A percentile compares a stretch with the other conserved stretches of the same genome.
Conservation (phyloP, 2,113 vertebrate genomes). For the Podiceps cristatus region DNA sequence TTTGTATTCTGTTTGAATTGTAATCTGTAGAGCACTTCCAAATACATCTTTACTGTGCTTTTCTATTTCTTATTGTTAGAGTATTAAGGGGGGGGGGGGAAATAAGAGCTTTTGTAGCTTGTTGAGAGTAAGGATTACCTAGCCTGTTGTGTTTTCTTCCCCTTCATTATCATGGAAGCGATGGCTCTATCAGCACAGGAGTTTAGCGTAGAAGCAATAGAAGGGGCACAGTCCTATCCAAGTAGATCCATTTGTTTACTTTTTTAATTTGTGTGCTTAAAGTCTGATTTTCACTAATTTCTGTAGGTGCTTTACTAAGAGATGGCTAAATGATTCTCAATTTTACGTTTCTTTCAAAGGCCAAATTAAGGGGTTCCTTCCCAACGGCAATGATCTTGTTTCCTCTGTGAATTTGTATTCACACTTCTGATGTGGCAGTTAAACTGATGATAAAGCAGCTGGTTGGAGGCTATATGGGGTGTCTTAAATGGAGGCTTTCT, state of each 20-base stretch:
- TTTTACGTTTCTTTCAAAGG: not conserved
- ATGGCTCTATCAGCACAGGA: not conserved
- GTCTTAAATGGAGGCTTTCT: not conserved
- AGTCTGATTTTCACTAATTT: not conserved
- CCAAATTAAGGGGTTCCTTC: not conserved
- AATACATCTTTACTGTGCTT: accelerated
- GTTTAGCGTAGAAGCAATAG: not conserved
- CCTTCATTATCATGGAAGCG: not conserved
- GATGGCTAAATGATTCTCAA: not conserved
- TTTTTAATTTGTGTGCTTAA: not conserved
- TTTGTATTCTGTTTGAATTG: not conserved
- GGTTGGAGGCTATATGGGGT: not conserved
- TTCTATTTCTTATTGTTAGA: not conserved
- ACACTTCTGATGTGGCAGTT: not conserved
- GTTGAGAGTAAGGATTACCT: accelerated
- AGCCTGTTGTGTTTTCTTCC: not conserved
- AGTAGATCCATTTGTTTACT: accelerated
- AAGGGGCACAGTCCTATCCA: not conserved
- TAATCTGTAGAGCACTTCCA: accelerated
- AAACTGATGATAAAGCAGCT: not conserved
- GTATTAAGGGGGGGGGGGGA: accelerated
- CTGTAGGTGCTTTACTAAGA: not conserved
- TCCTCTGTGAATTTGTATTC: not conserved
- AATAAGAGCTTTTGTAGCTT: not conserved
- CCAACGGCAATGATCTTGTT: not conserved